These are phyloP conservation scores for Nomia melanderi DNA, from an alignment of 1,140 invertebrate genomes.

Conservation along the genomic window DNA sequence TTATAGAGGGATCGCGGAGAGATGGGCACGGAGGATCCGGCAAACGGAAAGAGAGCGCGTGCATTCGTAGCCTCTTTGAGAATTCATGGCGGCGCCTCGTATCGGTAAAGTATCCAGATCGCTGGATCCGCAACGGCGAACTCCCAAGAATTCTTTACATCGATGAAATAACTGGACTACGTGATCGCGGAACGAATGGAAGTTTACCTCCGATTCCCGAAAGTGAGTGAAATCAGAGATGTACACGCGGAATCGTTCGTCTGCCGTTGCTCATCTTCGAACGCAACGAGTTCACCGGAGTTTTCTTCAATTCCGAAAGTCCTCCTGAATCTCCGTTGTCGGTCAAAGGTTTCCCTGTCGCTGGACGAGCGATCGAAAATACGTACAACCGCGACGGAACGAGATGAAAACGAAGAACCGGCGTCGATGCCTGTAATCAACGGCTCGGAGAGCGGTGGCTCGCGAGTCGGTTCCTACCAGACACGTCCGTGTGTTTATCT, in stretches of 20 bases:
- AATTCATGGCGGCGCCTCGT: constrained; percentile 53
- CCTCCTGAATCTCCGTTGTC: no score
- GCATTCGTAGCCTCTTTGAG: constrained; percentile 37
- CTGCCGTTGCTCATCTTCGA: no score
- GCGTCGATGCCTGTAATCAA: neutral
- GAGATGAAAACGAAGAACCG: neutral
- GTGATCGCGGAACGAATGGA: constrained; percentile 32
- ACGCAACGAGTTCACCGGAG: no score
- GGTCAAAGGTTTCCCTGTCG: no score
- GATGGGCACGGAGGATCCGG: no score
- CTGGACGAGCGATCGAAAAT: no score
- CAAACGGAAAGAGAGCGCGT: neutral
- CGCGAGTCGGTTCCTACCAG: neutral
- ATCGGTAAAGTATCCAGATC: constrained; percentile 56
- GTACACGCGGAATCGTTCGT: neutral
- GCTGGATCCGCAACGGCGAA: constrained; percentile 51
- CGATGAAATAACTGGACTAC: constrained; percentile 51
- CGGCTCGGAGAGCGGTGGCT: neutral
- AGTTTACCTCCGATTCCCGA: constrained; percentile 21
- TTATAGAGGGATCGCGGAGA: no score
- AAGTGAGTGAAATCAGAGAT: constrained; percentile 27
- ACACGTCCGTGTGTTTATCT: constrained; percentile 29
- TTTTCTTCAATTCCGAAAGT: no score
- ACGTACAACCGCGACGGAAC: neutral
- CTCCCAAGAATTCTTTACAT: constrained; percentile 53